phyloP scores from a whole-genome alignment of 1,140 invertebrate genomes.

The Diorhabda sublineata region DNA sequence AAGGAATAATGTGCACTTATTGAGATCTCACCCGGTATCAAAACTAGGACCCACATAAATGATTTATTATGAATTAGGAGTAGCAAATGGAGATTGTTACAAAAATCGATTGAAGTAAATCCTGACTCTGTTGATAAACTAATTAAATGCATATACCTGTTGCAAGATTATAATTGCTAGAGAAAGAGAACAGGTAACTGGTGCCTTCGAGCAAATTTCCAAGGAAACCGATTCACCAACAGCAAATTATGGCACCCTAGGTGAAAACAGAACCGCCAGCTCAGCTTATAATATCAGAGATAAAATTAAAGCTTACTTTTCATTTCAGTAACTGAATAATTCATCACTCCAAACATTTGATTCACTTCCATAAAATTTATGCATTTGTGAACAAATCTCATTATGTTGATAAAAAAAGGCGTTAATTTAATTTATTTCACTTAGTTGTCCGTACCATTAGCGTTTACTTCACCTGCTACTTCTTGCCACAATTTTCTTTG shows the following conservation, averaged over 20 bases:
- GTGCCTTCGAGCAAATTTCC: background rate
- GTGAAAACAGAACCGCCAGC: constrained; percentile 10
- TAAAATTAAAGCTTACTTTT: constrained; percentile 20
- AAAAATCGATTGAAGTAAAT: constrained; percentile 7
- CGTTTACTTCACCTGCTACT: background rate
- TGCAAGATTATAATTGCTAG: constrained; percentile 23
- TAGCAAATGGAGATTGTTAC: constrained; percentile 3
- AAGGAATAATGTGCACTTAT: too few relatives aligned
- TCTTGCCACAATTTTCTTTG: background rate
- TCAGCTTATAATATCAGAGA: constrained; percentile 18
- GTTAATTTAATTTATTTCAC: background rate
- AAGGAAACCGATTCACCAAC: background rate
- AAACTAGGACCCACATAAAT: constrained; percentile 18
- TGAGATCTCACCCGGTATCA: constrained; percentile 12
- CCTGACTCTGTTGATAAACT: constrained; percentile 6
- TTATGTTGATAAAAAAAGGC: constrained; percentile 4
- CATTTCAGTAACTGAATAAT: constrained; percentile 12
- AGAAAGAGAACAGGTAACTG: constrained; percentile 8
- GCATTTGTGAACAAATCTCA: background rate
- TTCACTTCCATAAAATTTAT: background rate
- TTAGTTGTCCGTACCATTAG: background rate
- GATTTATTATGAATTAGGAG: constrained; percentile 16
- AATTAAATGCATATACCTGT: constrained; percentile 17
- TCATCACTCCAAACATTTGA: background rate
- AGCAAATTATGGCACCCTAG: constrained; percentile 8